A percentile compares a stretch with the other conserved stretches of the same genome.
Conservation (phyloP, 2,888 invertebrate genomes). For the Eudemis profundana region DNA sequence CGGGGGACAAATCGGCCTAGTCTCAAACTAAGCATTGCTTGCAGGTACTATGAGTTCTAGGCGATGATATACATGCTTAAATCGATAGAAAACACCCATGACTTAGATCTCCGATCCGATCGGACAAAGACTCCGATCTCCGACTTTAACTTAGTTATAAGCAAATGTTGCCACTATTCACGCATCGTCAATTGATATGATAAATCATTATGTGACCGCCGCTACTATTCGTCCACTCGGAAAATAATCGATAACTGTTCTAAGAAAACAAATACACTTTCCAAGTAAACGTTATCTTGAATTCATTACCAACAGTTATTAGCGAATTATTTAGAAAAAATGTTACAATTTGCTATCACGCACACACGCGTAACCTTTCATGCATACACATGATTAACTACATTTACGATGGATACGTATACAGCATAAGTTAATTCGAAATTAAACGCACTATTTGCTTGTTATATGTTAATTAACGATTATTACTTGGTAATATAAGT, state of each 20-base stretch:
- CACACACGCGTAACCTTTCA: constrained; percentile 38
- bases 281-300: constrained; percentile 13
- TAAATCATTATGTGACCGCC: neutral
- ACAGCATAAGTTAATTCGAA: constrained; percentile 30
- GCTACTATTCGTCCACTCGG: neutral
- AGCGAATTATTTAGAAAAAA: constrained; percentile 12
- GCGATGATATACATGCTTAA: no score
- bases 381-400: constrained; percentile 36
- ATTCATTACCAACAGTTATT: constrained; percentile 27
- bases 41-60: no score
- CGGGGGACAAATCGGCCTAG: no score
- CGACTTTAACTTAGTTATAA: no score
- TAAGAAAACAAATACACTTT: constrained; percentile 2
- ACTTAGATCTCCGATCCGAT: no score
- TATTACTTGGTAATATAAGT: constrained; percentile 31
- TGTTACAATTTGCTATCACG: constrained; percentile 26
- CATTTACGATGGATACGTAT: constrained; percentile 28
- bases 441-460: constrained; percentile 34
- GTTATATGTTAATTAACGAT: constrained; percentile 24
- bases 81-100: no score
- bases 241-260: constrained; percentile 14
- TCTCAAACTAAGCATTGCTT: no score
- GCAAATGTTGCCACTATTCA: no score
- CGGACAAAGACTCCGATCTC: no score
- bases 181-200: neutral